These are phyloP conservation scores for Megaceryle alcyon DNA, from an alignment of 2,797 vertebrate species.

Conservation along the genomic window DNA sequence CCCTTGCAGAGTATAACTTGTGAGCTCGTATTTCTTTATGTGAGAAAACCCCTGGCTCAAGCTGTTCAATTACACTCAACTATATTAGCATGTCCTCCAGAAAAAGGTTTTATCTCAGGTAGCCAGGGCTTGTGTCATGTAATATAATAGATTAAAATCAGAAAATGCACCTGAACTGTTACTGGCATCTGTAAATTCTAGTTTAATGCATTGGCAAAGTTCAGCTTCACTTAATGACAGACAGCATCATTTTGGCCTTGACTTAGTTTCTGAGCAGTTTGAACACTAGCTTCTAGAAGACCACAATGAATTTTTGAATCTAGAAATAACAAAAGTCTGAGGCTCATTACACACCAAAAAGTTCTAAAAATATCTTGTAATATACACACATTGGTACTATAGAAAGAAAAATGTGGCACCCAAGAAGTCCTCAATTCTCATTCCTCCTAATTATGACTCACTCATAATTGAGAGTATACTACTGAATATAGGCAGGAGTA, in stretches of 20 bases:
- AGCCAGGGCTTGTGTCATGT: background rate
- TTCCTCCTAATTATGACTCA: background rate
- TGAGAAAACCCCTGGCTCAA: background rate
- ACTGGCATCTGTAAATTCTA: background rate
- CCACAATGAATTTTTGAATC: accelerated
- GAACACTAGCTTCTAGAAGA: background rate
- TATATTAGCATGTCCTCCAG: background rate
- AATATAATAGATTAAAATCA: background rate
- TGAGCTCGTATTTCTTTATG: accelerated
- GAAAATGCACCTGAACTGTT: background rate
- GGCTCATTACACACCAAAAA: background rate
- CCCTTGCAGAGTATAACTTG: background rate
- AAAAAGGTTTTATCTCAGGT: background rate
- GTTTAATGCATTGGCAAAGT: background rate
- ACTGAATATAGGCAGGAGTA: background rate
- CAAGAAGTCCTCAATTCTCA: background rate
- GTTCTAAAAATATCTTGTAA: background rate
- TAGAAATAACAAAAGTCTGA: background rate
- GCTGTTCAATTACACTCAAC: background rate
- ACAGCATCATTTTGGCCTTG: background rate
- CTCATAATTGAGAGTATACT: background rate
- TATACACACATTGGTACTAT: background rate
- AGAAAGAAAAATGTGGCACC: background rate
- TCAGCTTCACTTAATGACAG: background rate
- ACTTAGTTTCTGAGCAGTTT: background rate